These are phyloP conservation scores for Clarias gariepinus DNA, from an alignment of 2,113 vertebrate species.

Conservation along the genomic window DNA sequence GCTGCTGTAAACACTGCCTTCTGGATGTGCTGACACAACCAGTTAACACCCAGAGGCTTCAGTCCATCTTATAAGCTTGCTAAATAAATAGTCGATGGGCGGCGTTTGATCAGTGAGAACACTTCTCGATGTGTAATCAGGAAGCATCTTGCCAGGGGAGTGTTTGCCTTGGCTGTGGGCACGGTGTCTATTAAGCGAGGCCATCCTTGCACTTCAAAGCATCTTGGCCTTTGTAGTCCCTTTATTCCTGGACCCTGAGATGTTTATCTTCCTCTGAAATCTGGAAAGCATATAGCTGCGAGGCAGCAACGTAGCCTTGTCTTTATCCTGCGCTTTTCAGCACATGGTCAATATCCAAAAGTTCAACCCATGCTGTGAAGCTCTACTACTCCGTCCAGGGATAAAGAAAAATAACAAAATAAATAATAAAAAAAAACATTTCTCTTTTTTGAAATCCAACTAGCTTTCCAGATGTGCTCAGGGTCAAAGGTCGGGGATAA, in stretches of 20 bases:
- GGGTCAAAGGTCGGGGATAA: slow-evolving; percentile 91
- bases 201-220: slow-evolving; percentile 79
- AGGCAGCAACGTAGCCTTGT: slow-evolving; percentile 70
- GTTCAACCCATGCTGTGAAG: slow-evolving; percentile 73
- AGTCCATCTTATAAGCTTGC: slow-evolving; percentile 45
- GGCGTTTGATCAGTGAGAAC: slow-evolving; percentile 58
- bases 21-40: slow-evolving; percentile 37
- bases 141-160: slow-evolving; percentile 68
- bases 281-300: slow-evolving; percentile 72
- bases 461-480: slow-evolving; percentile 93
- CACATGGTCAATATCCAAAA: slow-evolving; percentile 73
- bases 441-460: slow-evolving; percentile 79
- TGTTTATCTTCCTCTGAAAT: slow-evolving; percentile 78
- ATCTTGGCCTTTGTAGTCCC: slow-evolving; percentile 67
- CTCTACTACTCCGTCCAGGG: slow-evolving; percentile 57
- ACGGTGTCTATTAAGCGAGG: slow-evolving; percentile 71
- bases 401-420: slow-evolving; percentile 46
- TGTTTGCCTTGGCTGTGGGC: slow-evolving; percentile 79
- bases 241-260: slow-evolving; percentile 67
- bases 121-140: slow-evolving; percentile 58
- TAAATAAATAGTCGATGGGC: slow-evolving; percentile 60
- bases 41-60: slow-evolving; percentile 41
- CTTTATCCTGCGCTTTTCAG: slow-evolving; percentile 67
- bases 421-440: slow-evolving; percentile 82
- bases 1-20: slow-evolving; percentile 28